A percentile compares a stretch with the other conserved stretches of the same genome.
Conservation (phyloP, 2,888 invertebrate species). For the Morpho achilles region DNA sequence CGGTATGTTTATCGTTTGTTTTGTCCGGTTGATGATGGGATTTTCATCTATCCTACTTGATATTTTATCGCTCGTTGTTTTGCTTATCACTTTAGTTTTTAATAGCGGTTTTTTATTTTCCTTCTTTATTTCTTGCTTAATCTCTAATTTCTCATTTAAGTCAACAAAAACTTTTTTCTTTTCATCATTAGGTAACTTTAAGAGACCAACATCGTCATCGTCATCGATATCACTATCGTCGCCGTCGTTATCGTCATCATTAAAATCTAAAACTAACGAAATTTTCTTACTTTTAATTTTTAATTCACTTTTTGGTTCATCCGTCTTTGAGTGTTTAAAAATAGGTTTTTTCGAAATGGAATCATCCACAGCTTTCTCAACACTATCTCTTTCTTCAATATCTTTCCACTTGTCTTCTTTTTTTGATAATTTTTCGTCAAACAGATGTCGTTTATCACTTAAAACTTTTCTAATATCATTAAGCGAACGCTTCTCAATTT, state of each 20-base stretch:
- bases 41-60: conserved; percentile 23
- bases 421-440: conserved; percentile 41
- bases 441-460: conserved; percentile 47
- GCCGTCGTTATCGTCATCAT: conserved; percentile 13
- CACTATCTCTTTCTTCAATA: conserved; percentile 29
- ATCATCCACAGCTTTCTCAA: conserved; percentile 43
- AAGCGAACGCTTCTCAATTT: conserved; percentile 52
- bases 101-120: conserved; percentile 23
- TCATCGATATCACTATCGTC: conserved; percentile 25
- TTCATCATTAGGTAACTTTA: conserved; percentile 9
- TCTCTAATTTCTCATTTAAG: conserved; percentile 29
- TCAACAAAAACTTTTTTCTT: conserved; percentile 26
- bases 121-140: conserved; percentile 32
- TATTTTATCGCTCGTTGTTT: conserved; percentile 15
- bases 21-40: background rate
- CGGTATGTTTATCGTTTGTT: conserved; percentile 7
- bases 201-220: conserved; percentile 23
- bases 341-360: conserved; percentile 13
- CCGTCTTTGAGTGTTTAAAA: conserved; percentile 8
- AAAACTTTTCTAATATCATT: conserved; percentile 53
- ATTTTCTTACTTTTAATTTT: conserved; percentile 23
- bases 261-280: conserved; percentile 26
- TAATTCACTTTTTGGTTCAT: conserved; percentile 15
- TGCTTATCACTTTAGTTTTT: conserved; percentile 25
- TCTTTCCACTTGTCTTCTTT: conserved; percentile 25